A percentile compares a stretch with the other conserved stretches of the same genome.
Evolutionary conservation across 2,113 vertebrate genomes (phyloP).

Genomic region (Ibidorhyncha struthersii): DNA sequence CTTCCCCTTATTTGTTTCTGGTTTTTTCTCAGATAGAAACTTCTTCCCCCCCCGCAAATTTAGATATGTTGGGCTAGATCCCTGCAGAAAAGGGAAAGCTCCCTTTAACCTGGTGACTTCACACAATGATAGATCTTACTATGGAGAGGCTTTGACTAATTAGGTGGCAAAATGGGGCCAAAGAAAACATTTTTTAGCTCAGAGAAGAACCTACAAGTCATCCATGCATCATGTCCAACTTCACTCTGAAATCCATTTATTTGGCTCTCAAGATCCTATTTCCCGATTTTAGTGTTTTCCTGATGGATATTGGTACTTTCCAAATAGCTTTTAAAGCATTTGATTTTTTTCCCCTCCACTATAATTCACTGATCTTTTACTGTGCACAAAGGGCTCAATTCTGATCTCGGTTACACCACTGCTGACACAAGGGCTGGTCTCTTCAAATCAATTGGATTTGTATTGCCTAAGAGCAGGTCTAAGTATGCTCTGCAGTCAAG

Average conservation of each 20-base stretch:
- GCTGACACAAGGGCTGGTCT: not conserved
- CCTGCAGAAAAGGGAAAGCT: not conserved
- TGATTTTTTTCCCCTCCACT: not conserved
- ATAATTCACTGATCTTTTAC: not conserved
- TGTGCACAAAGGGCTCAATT: not conserved
- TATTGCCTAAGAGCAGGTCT: not conserved
- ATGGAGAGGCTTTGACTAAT: not conserved
- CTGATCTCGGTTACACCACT: not conserved
- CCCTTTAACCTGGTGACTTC: not conserved
- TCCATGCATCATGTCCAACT: not conserved
- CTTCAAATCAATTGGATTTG: not conserved
- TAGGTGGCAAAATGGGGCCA: not conserved
- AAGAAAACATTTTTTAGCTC: not conserved
- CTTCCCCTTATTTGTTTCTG: not conserved
- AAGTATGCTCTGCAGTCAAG: not conserved
- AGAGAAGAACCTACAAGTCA: not conserved
- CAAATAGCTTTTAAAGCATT: slow-evolving; percentile 20
- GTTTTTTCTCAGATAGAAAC: not conserved
- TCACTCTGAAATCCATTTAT: not conserved
- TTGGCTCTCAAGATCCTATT: slow-evolving; percentile 11
- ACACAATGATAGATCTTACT: not conserved
- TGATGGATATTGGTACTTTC: slow-evolving; percentile 19
- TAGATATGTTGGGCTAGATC: not conserved
- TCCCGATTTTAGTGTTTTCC: not conserved
- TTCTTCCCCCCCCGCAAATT: not conserved